Percentiles rank a stretch among this genome's conserved stretches.
These are phyloP conservation scores for Athene noctua DNA, from an alignment of 2,113 vertebrate genomes.

Conservation along the genomic window DNA sequence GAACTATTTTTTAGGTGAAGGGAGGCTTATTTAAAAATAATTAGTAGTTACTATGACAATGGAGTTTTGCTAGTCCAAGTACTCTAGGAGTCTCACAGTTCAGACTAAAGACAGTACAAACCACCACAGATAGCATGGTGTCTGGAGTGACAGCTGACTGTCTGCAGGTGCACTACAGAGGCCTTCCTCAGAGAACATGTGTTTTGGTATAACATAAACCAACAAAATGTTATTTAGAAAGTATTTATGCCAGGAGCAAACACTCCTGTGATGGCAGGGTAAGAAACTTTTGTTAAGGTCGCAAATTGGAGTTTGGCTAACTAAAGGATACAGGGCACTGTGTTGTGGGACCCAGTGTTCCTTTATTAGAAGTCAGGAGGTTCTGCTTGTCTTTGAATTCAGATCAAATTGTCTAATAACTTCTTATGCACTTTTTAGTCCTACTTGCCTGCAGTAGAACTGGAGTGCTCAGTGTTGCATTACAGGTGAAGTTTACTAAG, in stretches of 20 bases:
- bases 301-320: neutral
- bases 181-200: neutral
- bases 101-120: neutral
- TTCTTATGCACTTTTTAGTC: neutral
- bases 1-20: neutral
- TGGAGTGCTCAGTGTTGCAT: neutral
- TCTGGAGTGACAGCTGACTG: neutral
- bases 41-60: neutral
- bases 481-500: neutral
- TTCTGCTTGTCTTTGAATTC: neutral
- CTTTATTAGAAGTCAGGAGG: neutral
- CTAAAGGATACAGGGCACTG: fast-evolving
- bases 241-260: neutral
- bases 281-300: neutral
- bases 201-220: neutral
- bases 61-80: neutral
- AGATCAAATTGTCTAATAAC: neutral
- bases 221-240: neutral
- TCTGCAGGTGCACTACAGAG: neutral
- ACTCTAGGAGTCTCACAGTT: neutral
- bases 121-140: fast-evolving
- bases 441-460: neutral
- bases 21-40: neutral
- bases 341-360: neutral
- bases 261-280: neutral